Evolutionary conservation across 2,113 vertebrate species (phyloP).

Genomic region (Phalacrocorax pelagicus): DNA sequence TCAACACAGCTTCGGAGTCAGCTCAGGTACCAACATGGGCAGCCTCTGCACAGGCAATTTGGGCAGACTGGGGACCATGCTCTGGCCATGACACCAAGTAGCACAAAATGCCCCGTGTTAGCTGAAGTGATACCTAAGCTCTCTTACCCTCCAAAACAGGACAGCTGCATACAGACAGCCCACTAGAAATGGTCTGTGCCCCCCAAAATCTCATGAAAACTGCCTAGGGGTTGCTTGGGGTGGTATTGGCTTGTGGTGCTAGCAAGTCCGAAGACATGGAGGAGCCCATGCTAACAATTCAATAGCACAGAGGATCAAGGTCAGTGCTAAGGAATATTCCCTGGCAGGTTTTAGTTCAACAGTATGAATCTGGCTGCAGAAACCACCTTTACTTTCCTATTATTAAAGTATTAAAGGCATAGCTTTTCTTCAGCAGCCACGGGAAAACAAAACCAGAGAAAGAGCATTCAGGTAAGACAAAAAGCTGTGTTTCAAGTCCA

Average conservation of each 20-base stretch:
- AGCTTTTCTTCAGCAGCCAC: not conserved
- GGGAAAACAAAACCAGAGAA: not conserved
- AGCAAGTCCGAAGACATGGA: not conserved
- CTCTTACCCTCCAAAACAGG: not conserved
- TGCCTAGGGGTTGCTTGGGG: not conserved
- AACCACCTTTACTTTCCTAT: not conserved
- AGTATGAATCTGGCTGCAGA: not conserved
- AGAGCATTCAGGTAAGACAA: not conserved
- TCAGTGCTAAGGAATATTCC: not conserved
- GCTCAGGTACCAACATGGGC: not conserved
- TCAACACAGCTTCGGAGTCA: not conserved
- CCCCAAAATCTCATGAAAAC: not conserved
- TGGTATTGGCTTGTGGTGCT: not conserved
- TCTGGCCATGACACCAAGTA: not conserved
- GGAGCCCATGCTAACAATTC: not conserved
- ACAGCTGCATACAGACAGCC: not conserved
- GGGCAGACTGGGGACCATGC: accelerated
- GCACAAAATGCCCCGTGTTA: not conserved
- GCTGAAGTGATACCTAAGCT: not conserved
- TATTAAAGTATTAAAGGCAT: not conserved
- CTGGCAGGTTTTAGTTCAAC: not conserved
- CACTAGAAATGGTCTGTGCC: not conserved
- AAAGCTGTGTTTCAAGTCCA: not conserved
- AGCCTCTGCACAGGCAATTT: not conserved
- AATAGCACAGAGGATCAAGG: not conserved